Evolutionary conservation across 2,113 vertebrate species (phyloP), one percentile per base, ranked within the genome.

Genomic region (Thunnus maccoyii): DNA sequence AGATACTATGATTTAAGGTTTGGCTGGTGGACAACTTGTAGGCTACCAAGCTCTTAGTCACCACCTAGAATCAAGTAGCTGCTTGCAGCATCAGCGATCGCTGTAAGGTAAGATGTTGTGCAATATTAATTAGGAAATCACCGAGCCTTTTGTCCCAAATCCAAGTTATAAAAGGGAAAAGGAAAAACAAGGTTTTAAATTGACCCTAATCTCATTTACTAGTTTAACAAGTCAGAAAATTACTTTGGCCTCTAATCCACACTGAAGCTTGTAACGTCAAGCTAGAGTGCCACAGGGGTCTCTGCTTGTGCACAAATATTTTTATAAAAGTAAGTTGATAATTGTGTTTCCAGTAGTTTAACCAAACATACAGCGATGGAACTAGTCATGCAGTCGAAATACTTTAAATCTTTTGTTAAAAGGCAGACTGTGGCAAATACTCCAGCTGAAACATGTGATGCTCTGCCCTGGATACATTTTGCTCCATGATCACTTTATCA

Each of bases 401-500:
- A 66, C 27, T 52, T 47, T 0, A 54, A 69, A 55, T 82, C 36
- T 52, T 60, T 54, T 82, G 67, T 75, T 32, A 11, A 50, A 66
- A 36, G 18, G 18, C 46, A 30, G 63, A 63, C 63, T 54, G 47
- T 30, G 11, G 72, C 32, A 58, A 72, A 62, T 44, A 17, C 57
- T 18, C 30, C 30, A 10, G 20, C 2, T 41, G 50, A 51, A 48
- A 51, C 48, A 72, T 72, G 30, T 57, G 36, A 44, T 41, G 63
- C 32, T 51, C 47, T 72, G 58, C 46, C 36, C 72, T 46, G 47
- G 54, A 70, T 83, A 10, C 57, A 52, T 55, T 83, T 82, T 3
- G 7, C 46, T 36, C 51, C 9, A 60, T 54, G 70, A 76, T 72
- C 76, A 77, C 68, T 86, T 84, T 70, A 80, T 83, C 41, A 14